A percentile compares a stretch with the other conserved stretches of the same genome.
Conservation (phyloP, 2,888 invertebrate species). For the Therioaphis trifolii region DNA sequence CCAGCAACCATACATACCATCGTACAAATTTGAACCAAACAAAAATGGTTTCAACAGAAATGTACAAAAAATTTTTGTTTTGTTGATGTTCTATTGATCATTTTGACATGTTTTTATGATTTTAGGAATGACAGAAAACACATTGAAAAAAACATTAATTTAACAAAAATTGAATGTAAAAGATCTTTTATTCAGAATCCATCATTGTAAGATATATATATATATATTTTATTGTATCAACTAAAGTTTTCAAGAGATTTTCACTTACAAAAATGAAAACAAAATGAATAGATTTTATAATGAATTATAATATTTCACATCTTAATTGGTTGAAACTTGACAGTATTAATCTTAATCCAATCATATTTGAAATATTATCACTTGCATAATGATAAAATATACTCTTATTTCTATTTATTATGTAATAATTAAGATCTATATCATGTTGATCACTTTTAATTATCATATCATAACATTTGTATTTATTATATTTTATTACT, state of each 20-base stretch:
- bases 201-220: background rate
- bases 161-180: conserved; percentile 17
- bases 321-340: no score
- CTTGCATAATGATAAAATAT: no score
- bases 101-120: background rate
- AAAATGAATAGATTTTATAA: no score
- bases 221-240: background rate
- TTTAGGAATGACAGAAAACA: background rate
- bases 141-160: background rate
- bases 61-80: conserved; percentile 24
- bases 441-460: no score
- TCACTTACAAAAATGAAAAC: background rate
- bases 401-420: no score
- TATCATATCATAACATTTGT: no score
- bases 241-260: background rate
- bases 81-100: background rate
- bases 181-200: background rate
- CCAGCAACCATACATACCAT: background rate
- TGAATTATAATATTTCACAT: no score
- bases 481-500: background rate
- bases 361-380: no score
- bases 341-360: no score
- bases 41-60: conserved; percentile 9
- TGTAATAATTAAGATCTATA: no score
- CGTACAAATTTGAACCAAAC: conserved; percentile 2